Evolutionary conservation across 1,140 invertebrate species (phyloP).

Genomic region (Zaprionus kolodkinae): DNA sequence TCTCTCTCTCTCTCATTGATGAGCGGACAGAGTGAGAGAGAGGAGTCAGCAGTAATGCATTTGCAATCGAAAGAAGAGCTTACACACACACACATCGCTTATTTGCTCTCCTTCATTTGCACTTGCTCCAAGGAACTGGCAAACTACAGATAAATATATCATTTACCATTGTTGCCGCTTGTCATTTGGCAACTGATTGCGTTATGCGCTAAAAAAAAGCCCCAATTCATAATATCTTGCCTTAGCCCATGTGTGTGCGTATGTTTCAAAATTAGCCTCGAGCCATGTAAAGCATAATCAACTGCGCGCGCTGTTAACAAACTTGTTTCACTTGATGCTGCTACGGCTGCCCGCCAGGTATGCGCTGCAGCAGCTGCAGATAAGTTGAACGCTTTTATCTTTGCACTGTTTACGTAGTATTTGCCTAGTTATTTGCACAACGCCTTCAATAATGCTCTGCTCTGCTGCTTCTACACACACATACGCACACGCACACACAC

Average conservation of each 20-base stretch:
- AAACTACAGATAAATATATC: conserved; percentile 15
- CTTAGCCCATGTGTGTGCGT: not conserved
- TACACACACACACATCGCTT: not conserved
- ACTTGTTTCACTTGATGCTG: conserved; percentile 32
- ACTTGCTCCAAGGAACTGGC: not conserved
- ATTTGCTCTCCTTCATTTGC: not conserved
- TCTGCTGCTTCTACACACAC: conserved; percentile 21
- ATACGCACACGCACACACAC: conserved; percentile 19
- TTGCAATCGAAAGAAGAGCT: conserved; percentile 5
- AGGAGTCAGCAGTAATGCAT: conserved; percentile 3
- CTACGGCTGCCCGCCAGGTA: not conserved
- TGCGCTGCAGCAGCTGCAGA: conserved; percentile 24
- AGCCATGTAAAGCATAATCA: conserved; percentile 35
- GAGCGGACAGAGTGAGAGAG: not conserved
- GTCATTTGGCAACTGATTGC: conserved; percentile 37
- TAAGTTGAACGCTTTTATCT: conserved; percentile 42
- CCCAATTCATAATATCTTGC: conserved; percentile 35
- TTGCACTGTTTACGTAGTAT: conserved; percentile 42
- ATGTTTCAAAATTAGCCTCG: conserved; percentile 50
- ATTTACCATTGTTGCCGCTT: conserved; percentile 23
- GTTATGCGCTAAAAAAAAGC: conserved; percentile 12
- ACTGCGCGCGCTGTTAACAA: conserved; percentile 27
- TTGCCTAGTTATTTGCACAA: conserved; percentile 31
- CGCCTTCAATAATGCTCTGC: conserved; percentile 50
- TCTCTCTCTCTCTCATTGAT: not conserved